A percentile compares a stretch with the other conserved stretches of the same genome.
Evolutionary conservation across 1,140 invertebrate genomes (phyloP).

Genomic region (Trigoniulus corallinus): DNA sequence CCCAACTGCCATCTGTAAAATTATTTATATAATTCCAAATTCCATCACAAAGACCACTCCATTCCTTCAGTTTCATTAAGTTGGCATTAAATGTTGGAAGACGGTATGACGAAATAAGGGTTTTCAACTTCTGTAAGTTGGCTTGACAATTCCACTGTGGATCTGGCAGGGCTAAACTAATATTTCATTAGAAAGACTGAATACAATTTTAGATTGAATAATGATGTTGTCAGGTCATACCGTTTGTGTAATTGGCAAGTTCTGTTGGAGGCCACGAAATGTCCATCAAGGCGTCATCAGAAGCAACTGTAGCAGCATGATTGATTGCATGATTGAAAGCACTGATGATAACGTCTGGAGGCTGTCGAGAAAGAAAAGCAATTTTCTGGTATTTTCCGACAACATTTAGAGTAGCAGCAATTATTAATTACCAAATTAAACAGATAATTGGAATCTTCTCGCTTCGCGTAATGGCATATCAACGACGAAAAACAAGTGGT

Average conservation of each 20-base stretch:
- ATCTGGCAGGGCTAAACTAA: background rate
- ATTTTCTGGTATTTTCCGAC: background rate
- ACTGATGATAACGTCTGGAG: background rate
- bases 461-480: background rate
- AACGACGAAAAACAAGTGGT: background rate
- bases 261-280: background rate
- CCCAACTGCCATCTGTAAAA: background rate
- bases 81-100: background rate
- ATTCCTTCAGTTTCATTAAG: background rate
- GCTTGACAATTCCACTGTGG: background rate
- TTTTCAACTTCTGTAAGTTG: background rate
- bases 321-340: background rate
- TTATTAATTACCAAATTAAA: background rate
- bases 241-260: background rate
- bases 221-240: background rate
- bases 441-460: background rate
- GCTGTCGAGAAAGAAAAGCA: background rate
- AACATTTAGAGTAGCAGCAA: background rate
- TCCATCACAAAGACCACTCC: background rate
- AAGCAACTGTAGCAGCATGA: background rate
- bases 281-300: background rate
- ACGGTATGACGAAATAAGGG: background rate
- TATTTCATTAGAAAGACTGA: background rate
- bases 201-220: background rate
- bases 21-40: background rate